Base-by-base conservation (phyloP, 2,888 invertebrate genomes). In the Diarsia dahlii region DNA sequence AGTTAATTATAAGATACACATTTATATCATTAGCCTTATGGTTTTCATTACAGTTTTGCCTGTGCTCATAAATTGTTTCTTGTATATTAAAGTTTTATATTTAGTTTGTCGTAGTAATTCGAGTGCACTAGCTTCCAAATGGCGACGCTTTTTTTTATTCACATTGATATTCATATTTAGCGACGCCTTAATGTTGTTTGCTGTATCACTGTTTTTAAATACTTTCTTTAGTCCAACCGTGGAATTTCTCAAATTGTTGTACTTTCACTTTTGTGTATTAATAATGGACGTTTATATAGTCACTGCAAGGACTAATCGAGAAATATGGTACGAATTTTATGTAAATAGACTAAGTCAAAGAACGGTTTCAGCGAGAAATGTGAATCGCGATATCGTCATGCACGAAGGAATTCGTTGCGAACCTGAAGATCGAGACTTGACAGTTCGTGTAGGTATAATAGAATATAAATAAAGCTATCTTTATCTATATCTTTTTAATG, bases 71-170 rank as follows among this genome's bases (percentile, higher is more conserved):
- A 71, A 50, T 18, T 39, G 15, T 71, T 13, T 18, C 0, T 23
- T 71, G 4, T 71, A 62, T 20, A 28, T 71, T 9, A 48, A 8
- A n/a, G 34, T 70, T 48, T 15, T 70, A 52, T 39, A n/a, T 54
- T 54, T 39, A n/a, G 10, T 67, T 15, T 34, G n/a, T 34, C 18
- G 58, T 48, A 34, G 52, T 54, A 10, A 48, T n/a, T n/a, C n/a
- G n/a, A n/a, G n/a, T n/a, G n/a, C n/a, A 23, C 62, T 15, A n/a
- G 5, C n/a, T 60, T 28, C 8, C 34, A 34, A 5, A n/a, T n/a
- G 70, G 60, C 60, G 48, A n/a, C 60, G 60, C 60, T 48, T 70
- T 2, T 60, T 34, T 34, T 3, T 70, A 10, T 34, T 60, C 46
- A 54, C 54, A 0, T 10, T 54, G 12, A 12, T 54, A 54, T 54